These are phyloP conservation scores for Blastobasis adustella DNA, from an alignment of 2,888 invertebrate genomes.

Conservation along the genomic window DNA sequence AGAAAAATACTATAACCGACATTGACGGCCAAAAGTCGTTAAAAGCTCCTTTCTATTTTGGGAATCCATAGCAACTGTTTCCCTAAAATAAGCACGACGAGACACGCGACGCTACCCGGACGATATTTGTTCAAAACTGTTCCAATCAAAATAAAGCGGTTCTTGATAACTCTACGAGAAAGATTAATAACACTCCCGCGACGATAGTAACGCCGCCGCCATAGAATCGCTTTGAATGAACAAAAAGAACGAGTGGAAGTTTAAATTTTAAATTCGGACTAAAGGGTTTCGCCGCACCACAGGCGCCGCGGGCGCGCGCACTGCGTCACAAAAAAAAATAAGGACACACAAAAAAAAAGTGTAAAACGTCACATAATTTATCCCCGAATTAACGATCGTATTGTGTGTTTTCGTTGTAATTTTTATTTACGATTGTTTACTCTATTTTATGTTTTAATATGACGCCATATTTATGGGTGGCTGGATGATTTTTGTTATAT, in stretches of 20 bases:
- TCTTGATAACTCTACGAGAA: constrained; percentile 52
- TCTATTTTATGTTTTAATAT: constrained; percentile 73
- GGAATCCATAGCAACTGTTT: neutral
- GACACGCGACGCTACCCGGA: constrained; percentile 26
- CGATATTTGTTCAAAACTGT: constrained; percentile 27
- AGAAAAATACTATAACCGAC: no score
- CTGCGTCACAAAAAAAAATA: constrained; percentile 48
- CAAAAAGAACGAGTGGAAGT: constrained; percentile 29
- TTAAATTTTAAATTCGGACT: constrained; percentile 47
- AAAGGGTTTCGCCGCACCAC: constrained; percentile 60
- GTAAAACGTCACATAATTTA: constrained; percentile 68
- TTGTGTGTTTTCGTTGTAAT: constrained; percentile 67
- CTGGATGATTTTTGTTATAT: constrained; percentile 36
- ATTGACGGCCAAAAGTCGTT: no score
- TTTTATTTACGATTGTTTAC: constrained; percentile 74
- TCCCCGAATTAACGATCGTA: constrained; percentile 59
- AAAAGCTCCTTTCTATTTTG: neutral
- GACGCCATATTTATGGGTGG: constrained; percentile 53
- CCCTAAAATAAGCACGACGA: no score
- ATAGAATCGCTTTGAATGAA: constrained; percentile 20
- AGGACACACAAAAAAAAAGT: constrained; percentile 60
- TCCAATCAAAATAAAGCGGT: constrained; percentile 44
- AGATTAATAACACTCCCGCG: constrained; percentile 50
- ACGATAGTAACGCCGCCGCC: constrained; percentile 21
- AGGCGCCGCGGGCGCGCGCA: constrained; percentile 50